phyloP scores from a whole-genome alignment of 2,797 vertebrate species.

The Myotis myotis region DNA sequence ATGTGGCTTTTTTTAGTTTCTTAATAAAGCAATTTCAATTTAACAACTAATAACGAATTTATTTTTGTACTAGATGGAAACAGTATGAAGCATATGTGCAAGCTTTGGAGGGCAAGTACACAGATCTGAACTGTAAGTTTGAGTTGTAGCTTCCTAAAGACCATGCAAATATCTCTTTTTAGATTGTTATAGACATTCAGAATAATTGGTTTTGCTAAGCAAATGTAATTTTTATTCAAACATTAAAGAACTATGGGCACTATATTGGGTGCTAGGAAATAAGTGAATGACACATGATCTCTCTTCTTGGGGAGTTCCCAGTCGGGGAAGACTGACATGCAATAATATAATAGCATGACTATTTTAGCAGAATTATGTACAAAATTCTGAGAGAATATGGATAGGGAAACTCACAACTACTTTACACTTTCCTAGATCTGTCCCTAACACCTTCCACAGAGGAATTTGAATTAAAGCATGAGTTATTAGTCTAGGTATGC shows the following conservation, averaged over 20 bases:
- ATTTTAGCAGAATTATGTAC: background rate
- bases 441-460: background rate
- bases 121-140: slow-evolving; percentile 98
- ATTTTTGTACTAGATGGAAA: slow-evolving; percentile 92
- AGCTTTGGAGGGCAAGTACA: slow-evolving; percentile 97
- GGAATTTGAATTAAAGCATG: background rate
- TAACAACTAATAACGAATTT: slow-evolving; percentile 34
- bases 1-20: slow-evolving; percentile 6
- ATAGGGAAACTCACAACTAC: background rate
- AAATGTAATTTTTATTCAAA: background rate
- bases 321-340: background rate
- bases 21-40: slow-evolving; percentile 30
- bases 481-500: background rate
- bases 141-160: slow-evolving; percentile 35
- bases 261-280: background rate
- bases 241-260: background rate
- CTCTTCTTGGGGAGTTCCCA: background rate
- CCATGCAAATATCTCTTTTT: background rate
- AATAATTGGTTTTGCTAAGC: background rate
- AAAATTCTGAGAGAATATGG: background rate
- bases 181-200: background rate
- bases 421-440: background rate
- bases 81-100: slow-evolving; percentile 98
- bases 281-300: background rate
- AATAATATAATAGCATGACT: background rate